A percentile compares a stretch with the other conserved stretches of the same genome.
These are phyloP conservation scores for Ladona fulva DNA, from an alignment of 1,140 invertebrate genomes.

Conservation along the genomic window DNA sequence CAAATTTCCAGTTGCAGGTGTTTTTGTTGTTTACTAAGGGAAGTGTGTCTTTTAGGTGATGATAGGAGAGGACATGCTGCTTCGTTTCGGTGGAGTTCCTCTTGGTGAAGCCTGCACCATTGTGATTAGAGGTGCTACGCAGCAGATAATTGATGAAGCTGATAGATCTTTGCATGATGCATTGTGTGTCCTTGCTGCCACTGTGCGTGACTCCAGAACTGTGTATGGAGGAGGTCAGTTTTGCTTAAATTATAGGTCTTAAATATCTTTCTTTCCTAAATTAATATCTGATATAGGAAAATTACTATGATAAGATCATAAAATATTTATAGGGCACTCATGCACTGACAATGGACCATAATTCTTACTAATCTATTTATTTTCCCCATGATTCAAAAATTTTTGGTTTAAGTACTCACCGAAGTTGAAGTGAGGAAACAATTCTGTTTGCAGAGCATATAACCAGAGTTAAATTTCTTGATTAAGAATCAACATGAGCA, in stretches of 20 bases:
- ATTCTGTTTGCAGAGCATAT: no score
- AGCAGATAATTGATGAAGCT: slow-evolving; percentile 98
- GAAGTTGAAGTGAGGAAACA: no score
- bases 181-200: slow-evolving; percentile 91
- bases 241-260: not conserved
- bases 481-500: no score
- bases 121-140: slow-evolving; percentile 94
- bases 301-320: no score
- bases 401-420: no score
- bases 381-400: no score
- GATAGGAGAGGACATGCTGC: slow-evolving; percentile 94
- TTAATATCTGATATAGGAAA: no score
- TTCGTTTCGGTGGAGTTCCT: slow-evolving; percentile 91
- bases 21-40: slow-evolving; percentile 16
- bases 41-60: slow-evolving; percentile 52
- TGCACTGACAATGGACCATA: no score
- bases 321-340: no score
- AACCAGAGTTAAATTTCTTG: no score
- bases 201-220: slow-evolving; percentile 84
- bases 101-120: slow-evolving; percentile 96
- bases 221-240: slow-evolving; percentile 82
- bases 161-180: slow-evolving; percentile 97
- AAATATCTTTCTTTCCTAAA: no score
- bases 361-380: no score
- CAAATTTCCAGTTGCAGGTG: not conserved